A percentile compares a stretch with the other conserved stretches of the same genome.
These are phyloP conservation scores for Globia sparganii DNA, from an alignment of 2,888 invertebrate species.

Conservation along the genomic window DNA sequence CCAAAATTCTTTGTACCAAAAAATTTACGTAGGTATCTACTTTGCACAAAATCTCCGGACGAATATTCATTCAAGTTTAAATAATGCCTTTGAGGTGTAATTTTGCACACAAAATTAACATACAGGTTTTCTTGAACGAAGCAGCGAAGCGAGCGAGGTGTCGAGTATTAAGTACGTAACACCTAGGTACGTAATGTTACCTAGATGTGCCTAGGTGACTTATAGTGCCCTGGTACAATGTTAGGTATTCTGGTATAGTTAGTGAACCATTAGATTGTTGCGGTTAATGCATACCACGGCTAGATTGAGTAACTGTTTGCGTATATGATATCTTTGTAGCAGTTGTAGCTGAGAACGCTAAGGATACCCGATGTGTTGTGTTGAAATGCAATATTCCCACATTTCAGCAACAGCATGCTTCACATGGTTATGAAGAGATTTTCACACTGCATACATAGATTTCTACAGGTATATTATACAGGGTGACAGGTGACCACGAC, in stretches of 20 bases:
- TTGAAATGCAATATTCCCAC: constrained; percentile 18
- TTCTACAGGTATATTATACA: neutral
- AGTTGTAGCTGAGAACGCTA: neutral
- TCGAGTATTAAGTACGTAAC: constrained; percentile 43
- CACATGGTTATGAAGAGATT: neutral
- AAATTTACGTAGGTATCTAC: neutral
- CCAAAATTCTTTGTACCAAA: constrained; percentile 12
- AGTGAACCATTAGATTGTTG: constrained; percentile 28
- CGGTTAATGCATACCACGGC: constrained; percentile 10
- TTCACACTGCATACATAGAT: neutral
- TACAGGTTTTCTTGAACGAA: constrained; percentile 49
- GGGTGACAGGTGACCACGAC: neutral
- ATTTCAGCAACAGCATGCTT: neutral
- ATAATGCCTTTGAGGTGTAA: constrained; percentile 54
- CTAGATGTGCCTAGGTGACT: constrained; percentile 34
- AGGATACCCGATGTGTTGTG: constrained; percentile 5
- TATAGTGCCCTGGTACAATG: constrained; percentile 28
- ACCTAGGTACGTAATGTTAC: constrained; percentile 28
- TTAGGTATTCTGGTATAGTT: constrained; percentile 27
- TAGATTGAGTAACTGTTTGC: constrained; percentile 25
- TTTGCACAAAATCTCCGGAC: constrained; percentile 28
- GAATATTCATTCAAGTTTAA: constrained; percentile 53
- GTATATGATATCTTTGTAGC: constrained; percentile 1
- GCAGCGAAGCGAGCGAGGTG: constrained; percentile 52
- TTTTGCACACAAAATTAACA: constrained; percentile 58